Evolutionary conservation across 2,888 invertebrate genomes (phyloP).

Genomic region (Tubiluchus corallicola): DNA sequence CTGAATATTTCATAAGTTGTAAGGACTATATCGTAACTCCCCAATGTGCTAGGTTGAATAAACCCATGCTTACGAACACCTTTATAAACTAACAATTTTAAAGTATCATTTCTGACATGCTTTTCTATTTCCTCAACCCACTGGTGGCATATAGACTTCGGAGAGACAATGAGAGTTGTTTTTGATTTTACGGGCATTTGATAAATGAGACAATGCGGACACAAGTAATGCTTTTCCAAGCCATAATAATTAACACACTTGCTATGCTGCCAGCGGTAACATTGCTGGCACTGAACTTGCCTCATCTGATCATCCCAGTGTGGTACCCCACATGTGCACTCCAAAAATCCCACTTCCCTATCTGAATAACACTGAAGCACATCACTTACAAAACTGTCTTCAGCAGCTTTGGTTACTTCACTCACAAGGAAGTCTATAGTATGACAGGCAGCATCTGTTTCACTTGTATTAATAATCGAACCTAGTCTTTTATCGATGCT

Average conservation of each 20-base stretch:
- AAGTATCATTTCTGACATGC: slow-evolving; percentile 24
- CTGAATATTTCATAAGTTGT: slow-evolving; percentile 47
- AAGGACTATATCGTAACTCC: slow-evolving; percentile 47
- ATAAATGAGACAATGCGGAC: slow-evolving; percentile 40
- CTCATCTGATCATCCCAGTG: slow-evolving; percentile 14
- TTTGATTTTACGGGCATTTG: slow-evolving; percentile 36
- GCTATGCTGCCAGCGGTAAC: slow-evolving; percentile 42
- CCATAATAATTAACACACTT: slow-evolving; percentile 39
- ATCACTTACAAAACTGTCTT: too few relatives aligned
- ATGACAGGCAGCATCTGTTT: too few relatives aligned
- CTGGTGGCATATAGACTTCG: slow-evolving; percentile 43
- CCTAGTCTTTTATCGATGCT: too few relatives aligned
- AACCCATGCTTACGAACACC: slow-evolving; percentile 37
- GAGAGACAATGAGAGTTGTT: slow-evolving; percentile 52
- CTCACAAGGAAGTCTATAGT: too few relatives aligned
- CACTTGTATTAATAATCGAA: too few relatives aligned
- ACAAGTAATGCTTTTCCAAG: slow-evolving; percentile 33
- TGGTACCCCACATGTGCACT: slow-evolving; percentile 30
- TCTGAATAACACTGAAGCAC: too few relatives aligned
- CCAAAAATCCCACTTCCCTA: slow-evolving; percentile 22
- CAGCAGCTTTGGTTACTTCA: too few relatives aligned
- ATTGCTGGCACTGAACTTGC: slow-evolving; percentile 38
- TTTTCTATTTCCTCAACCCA: slow-evolving; percentile 44
- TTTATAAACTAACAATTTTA: too few relatives aligned
- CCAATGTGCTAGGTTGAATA: slow-evolving; percentile 42